These are phyloP conservation scores for Coelogynopora nodosa DNA, from an alignment of 2,888 invertebrate species.

Conservation along the genomic window DNA sequence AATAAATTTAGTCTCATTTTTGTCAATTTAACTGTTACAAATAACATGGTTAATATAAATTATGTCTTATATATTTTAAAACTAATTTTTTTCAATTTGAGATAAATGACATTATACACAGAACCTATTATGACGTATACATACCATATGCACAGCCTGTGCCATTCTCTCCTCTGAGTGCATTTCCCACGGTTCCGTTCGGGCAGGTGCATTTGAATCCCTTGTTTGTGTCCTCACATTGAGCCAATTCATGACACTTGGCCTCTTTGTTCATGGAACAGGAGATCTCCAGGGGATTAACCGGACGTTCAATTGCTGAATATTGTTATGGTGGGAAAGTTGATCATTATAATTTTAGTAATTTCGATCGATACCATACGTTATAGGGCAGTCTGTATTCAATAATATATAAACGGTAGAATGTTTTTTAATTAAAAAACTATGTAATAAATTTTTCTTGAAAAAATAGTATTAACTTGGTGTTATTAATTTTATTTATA, in stretches of 20 bases:
- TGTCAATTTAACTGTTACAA: not conserved
- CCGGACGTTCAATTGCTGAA: not conserved
- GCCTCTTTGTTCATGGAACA: slow-evolving; percentile 38
- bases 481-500: too few relatives aligned
- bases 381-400: too few relatives aligned
- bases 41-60: not conserved
- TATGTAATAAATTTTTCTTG: too few relatives aligned
- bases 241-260: not conserved
- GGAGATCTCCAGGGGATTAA: not conserved
- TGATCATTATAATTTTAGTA: too few relatives aligned
- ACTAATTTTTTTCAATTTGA: not conserved
- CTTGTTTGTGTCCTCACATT: slow-evolving; percentile 12
- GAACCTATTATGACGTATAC: not conserved
- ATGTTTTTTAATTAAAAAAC: too few relatives aligned
- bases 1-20: too few relatives aligned
- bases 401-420: too few relatives aligned
- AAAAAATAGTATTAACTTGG: too few relatives aligned
- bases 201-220: slow-evolving; percentile 45
- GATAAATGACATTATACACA: not conserved
- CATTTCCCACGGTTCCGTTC: slow-evolving; percentile 42
- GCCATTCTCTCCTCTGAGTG: slow-evolving; percentile 4
- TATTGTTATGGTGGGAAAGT: too few relatives aligned
- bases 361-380: too few relatives aligned
- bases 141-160: slow-evolving; percentile 37
- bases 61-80: not conserved